Evolutionary conservation across 2,888 invertebrate genomes (phyloP), one percentile per base, ranked within the genome.

Genomic region (Pseudococcus jackbeardsleyi): DNA sequence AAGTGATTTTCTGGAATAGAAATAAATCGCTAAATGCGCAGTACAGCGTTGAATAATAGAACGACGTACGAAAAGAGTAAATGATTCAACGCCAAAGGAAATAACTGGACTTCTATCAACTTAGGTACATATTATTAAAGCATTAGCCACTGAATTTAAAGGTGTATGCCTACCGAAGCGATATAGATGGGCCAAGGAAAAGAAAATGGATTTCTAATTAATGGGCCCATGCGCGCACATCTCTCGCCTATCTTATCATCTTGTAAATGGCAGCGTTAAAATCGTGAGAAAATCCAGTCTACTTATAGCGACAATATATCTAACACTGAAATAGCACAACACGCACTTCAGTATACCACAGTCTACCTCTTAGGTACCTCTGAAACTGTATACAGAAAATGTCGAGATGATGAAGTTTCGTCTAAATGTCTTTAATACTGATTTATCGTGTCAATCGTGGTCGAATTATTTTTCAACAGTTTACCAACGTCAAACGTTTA

Each of bases 241-340:
- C 64, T 64, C 0, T 64, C 11, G 22, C 64, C 6, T 9, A 64
- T 64, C 64, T 64, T 54, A 54, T 50, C 50, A 33, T 15, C 42
- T 6, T 42, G 9, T 54, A 54, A 54, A 54, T n/a, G 54, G 54
- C 54, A 7, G 22, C 19, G 64, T 64, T 64, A 22, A 22, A 64
- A 64, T 64, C 64, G 64, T 64, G 64, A 64, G 64, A 64, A 64
- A 64, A 64, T 64, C 64, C 15, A 54, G 42, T 5, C 54, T n/a
- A n/a, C n/a, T 50, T 17, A 54, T 8, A n/a, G 54, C n/a, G n/a
- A 54, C 54, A 42, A 9, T 42, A 42, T 64, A 64, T 64, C 19
- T 22, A 19, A 22, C 59, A n/a, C 8, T 11, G 6, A 64, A 22
- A 64, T 64, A 64, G 64, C 22, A 9, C 64, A 59, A 12, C 22